A percentile compares a stretch with the other conserved stretches of the same genome.
Conservation (phyloP, 2,797 vertebrate genomes). For the Cuniculus paca region DNA sequence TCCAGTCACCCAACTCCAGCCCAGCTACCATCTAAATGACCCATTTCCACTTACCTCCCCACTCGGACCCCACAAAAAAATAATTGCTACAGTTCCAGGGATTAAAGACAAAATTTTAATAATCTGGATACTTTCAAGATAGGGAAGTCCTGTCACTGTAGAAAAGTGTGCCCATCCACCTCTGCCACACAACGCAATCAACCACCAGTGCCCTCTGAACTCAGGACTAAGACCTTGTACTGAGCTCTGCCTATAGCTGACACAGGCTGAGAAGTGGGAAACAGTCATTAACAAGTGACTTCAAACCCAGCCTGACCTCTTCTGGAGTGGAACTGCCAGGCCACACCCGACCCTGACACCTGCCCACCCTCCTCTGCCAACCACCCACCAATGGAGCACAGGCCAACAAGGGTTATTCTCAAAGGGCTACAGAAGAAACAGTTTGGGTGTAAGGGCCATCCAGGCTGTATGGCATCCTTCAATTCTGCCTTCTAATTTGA, state of each 20-base stretch:
- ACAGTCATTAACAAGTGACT: not conserved
- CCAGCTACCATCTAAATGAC: not conserved
- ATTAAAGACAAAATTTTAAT: conserved; percentile 42
- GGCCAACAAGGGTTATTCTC: not conserved
- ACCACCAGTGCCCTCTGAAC: not conserved
- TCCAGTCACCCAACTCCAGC: not conserved
- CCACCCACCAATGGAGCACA: not conserved
- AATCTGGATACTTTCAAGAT: not conserved
- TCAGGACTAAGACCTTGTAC: not conserved
- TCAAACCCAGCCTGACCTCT: not conserved
- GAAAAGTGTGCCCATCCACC: not conserved
- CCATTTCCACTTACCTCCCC: not conserved
- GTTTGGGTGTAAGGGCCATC: not conserved
- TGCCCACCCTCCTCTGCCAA: not conserved
- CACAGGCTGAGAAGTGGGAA: not conserved
- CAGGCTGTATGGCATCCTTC: not conserved
- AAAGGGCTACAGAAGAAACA: not conserved
- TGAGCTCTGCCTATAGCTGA: not conserved
- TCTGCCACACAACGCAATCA: not conserved
- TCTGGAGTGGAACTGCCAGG: not conserved
- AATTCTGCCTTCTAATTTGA: not conserved
- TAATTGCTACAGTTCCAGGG: not conserved
- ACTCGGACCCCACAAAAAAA: not conserved
- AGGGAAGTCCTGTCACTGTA: not conserved
- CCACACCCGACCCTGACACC: not conserved